Evolutionary conservation across 2,797 vertebrate genomes (phyloP).

Genomic region (Cirrhinus molitorella): DNA sequence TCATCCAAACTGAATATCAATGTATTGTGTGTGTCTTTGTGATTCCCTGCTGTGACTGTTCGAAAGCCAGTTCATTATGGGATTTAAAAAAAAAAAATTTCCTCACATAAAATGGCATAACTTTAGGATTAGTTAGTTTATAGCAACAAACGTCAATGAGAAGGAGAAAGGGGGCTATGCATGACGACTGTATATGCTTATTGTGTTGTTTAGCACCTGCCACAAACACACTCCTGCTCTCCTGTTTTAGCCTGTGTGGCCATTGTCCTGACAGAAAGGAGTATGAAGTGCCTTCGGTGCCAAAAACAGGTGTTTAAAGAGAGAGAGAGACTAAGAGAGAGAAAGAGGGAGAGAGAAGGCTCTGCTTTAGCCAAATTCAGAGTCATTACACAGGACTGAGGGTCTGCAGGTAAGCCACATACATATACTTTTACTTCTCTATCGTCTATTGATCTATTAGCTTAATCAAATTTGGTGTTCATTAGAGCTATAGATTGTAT

Average conservation of each 20-base stretch:
- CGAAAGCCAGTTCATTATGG: not conserved
- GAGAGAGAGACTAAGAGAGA: slow-evolving; percentile 7
- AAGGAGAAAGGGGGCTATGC: not conserved
- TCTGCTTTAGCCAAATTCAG: slow-evolving; percentile 55
- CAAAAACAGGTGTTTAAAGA: slow-evolving; percentile 74
- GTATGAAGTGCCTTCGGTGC: slow-evolving; percentile 66
- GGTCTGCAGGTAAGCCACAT: slow-evolving; percentile 70
- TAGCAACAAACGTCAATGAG: not conserved
- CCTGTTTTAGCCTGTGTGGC: slow-evolving; percentile 68
- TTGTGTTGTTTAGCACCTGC: slow-evolving; percentile 67
- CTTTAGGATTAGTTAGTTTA: not conserved
- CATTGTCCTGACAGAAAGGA: slow-evolving; percentile 76
- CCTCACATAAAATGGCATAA: not conserved
- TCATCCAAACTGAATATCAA: not conserved
- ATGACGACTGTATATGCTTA: not conserved
- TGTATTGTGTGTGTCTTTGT: not conserved
- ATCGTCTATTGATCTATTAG: not conserved
- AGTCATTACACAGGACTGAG: slow-evolving; percentile 60
- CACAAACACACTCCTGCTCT: slow-evolving; percentile 74
- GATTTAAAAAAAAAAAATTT: not conserved
- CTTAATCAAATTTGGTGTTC: not conserved
- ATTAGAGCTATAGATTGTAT: not conserved
- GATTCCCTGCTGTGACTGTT: not conserved
- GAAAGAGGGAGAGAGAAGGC: slow-evolving; percentile 49
- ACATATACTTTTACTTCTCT: slow-evolving; percentile 29